Conservation (phyloP, 2,888 invertebrate genomes). For the Leptopterna dolabrata region DNA sequence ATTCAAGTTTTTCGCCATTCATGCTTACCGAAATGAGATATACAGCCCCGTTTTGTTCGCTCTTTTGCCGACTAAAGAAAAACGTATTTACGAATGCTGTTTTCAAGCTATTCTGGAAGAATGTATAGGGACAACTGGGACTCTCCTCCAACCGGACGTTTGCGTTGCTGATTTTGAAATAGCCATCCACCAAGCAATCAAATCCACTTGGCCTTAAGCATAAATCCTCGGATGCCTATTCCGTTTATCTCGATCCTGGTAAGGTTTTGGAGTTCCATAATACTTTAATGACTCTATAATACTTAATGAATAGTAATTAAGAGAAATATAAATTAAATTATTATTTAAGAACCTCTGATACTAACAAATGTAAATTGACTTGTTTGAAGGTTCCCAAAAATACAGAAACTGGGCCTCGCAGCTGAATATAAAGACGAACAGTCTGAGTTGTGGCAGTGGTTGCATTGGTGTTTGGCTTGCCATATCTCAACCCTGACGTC, state of each 20-base stretch:
- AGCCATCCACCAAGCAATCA: neutral
- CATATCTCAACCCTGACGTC: neutral
- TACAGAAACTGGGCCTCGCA: neutral
- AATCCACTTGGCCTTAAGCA: neutral
- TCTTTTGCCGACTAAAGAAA: too few relatives aligned
- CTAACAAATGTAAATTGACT: neutral
- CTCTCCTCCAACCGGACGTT: neutral
- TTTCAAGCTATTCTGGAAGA: neutral
- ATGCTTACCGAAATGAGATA: too few relatives aligned
- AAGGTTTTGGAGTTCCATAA: too few relatives aligned
- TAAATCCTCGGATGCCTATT: neutral
- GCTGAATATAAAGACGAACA: neutral
- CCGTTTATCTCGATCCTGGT: neutral
- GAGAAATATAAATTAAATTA: too few relatives aligned
- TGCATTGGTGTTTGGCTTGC: neutral
- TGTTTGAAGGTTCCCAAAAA: neutral
- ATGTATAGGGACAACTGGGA: neutral
- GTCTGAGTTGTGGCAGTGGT: neutral
- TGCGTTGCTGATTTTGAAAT: neutral
- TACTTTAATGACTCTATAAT: too few relatives aligned
- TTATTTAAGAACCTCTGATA: too few relatives aligned
- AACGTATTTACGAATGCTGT: too few relatives aligned
- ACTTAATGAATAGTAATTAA: too few relatives aligned
- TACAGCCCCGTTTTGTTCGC: too few relatives aligned
- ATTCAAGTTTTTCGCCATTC: too few relatives aligned